These are phyloP conservation scores for Macrochelys suwanniensis DNA, from an alignment of 2,797 vertebrate species.

Conservation along the genomic window DNA sequence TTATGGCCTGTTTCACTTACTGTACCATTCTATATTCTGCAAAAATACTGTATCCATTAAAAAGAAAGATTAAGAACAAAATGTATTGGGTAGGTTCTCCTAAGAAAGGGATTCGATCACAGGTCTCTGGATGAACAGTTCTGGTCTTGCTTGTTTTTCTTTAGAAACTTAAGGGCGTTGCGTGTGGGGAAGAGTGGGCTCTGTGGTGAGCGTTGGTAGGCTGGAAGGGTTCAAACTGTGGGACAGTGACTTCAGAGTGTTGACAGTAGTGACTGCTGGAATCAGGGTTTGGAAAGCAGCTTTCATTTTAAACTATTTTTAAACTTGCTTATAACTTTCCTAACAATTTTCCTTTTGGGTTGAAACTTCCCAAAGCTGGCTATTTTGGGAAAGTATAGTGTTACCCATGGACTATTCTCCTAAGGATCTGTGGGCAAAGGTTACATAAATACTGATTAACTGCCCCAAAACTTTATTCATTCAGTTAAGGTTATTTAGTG, in stretches of 20 bases:
- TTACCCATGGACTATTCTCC: background rate
- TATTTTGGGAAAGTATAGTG: background rate
- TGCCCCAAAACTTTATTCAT: background rate
- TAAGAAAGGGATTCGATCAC: background rate
- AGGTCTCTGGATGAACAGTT: conserved; percentile 7
- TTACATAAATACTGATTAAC: background rate
- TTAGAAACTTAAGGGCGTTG: conserved; percentile 12
- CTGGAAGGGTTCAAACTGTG: background rate
- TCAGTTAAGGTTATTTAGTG: background rate
- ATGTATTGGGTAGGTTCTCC: background rate
- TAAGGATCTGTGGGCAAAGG: background rate
- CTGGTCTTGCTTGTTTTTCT: background rate
- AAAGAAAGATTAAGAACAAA: conserved; percentile 2
- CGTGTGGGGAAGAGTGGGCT: background rate
- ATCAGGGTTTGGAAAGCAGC: conserved; percentile 10
- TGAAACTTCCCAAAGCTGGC: background rate
- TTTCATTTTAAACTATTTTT: conserved; percentile 4
- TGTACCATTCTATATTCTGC: background rate
- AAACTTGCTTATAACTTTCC: background rate
- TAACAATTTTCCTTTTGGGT: background rate
- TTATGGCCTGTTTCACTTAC: background rate
- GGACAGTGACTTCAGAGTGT: background rate
- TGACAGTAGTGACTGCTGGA: background rate
- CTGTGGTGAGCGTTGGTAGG: background rate
- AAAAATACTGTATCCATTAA: background rate